Evolutionary conservation across 2,113 vertebrate species (phyloP), one percentile per base, ranked within the genome.

Genomic region (Caloenas nicobarica): DNA sequence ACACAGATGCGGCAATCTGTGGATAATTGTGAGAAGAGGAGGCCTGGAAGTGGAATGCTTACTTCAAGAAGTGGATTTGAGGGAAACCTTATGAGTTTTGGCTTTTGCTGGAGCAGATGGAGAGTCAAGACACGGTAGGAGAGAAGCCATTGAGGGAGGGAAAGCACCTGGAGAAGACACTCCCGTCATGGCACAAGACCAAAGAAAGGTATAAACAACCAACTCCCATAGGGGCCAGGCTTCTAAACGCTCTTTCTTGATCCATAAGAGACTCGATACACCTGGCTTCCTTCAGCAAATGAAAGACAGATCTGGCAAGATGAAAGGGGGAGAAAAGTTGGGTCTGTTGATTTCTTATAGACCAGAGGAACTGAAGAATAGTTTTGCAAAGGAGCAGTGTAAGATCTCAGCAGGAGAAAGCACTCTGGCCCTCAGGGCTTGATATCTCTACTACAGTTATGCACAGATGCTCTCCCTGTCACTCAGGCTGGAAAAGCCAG

Each of bases 381-480:
- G 16, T 48, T 86, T 87, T 81, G 11, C 34, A 79, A 79, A 84
- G 51, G 25, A 73, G 48, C 1, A 4, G 48, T 0, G 1, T 38
- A 61, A 81, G 57, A 84, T 21, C 81, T 82, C 44, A 81, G 77
- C 46, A 84, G 61, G 44, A 64, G 26, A 18, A 44, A 91, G 86
- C 40, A 5, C 26, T 77, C 1, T 11, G 23, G 57, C 73, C 89
- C 2, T 4, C 24, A 71, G 74, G 94, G 73, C 34, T 50, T 11
- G 69, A 3, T 61, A 29, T 57, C 86, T 81, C 61, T 29, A 1
- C 71, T 26, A 9, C 18, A 81, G 94, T 66, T 50, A 29, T 18
- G 68, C 92, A 81, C 93, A 95, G 89, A 94, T 94, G 89, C 93
- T 88, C 7, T 89, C 40, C 14, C 70, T 72, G 70, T 44, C 89